Evolutionary conservation across 1,140 invertebrate species (phyloP), one percentile per base, ranked within the genome.

Genomic region (Kradibia gibbosae): DNA sequence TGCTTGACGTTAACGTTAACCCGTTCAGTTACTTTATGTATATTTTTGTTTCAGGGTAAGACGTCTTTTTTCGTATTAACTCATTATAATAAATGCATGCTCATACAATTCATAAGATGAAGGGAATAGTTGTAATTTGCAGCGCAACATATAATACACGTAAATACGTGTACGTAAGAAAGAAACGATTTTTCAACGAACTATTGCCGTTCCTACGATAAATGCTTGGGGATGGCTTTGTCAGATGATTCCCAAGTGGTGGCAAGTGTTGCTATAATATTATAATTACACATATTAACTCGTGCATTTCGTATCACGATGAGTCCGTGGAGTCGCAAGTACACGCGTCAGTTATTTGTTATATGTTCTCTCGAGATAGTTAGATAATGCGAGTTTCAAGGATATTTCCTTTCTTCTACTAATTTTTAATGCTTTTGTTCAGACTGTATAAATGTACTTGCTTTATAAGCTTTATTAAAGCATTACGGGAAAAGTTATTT

Each of bases 141-240:
- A 39, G n/a, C 2, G 17, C 20, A 67, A 3, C 22, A 67, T 67
- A 67, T 22, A 67, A 39, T 67, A 28, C 34, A n/a, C 34, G 17
- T 17, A 39, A 67, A 67, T n/a, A 67, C 62, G 34, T 22, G 5
- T 17, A 36, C 39, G 36, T 67, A 34, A 39, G 34, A 34, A 39
- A 34, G 62, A 67, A 67, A 67, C 34, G 39, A 67, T 67, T 39
- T 67, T 67, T 67, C 62, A 67, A 67, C n/a, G 62, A 67, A 39
- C 34, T 17, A 39, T 67, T 67, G 20, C 34, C 34, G n/a, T 39
- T 67, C 34, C 28, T 67, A 39, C 39, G 25, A 39, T 67, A 22
- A 17, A 39, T 39, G 25, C 34, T 67, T 67, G 3, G 4, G 20
- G 5, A n/a, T 17, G 36, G 25, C 62, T 39, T 67, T 67, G 20